Percentiles rank a stretch among this genome's conserved stretches.
phyloP scores from a whole-genome alignment of 2,797 vertebrate genomes.

The Cynodonichthys magdalenae region DNA sequence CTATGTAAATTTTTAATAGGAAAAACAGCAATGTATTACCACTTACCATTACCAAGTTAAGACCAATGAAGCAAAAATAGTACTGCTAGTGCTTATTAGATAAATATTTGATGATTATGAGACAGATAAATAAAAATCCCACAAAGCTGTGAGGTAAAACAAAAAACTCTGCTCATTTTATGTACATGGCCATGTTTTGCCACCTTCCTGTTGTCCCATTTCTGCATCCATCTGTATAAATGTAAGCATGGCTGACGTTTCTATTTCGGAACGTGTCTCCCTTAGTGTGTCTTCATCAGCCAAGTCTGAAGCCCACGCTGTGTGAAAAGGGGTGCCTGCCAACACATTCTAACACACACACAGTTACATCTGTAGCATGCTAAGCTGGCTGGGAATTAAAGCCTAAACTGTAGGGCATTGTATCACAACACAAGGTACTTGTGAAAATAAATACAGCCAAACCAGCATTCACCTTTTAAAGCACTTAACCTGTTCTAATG shows the following conservation, averaged over 20 bases:
- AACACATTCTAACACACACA: slow-evolving; percentile 56
- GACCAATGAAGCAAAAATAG: background rate
- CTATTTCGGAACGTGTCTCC: slow-evolving; percentile 66
- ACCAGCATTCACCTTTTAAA: slow-evolving; percentile 37
- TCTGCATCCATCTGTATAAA: slow-evolving; percentile 49
- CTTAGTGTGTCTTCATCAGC: slow-evolving; percentile 56
- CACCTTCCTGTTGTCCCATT: slow-evolving; percentile 29
- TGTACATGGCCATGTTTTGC: slow-evolving; percentile 20
- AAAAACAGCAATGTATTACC: too few relatives aligned
- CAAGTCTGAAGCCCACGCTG: slow-evolving; percentile 72
- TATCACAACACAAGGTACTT: slow-evolving; percentile 61
- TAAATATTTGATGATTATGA: slow-evolving; percentile 9
- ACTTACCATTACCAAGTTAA: too few relatives aligned
- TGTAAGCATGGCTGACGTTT: slow-evolving; percentile 56
- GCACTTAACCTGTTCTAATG: slow-evolving; percentile 11
- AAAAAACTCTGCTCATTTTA: slow-evolving; percentile 11
- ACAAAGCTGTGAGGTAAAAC: slow-evolving; percentile 11
- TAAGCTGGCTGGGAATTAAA: slow-evolving; percentile 52
- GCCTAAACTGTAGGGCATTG: slow-evolving; percentile 63
- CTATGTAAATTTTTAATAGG: too few relatives aligned
- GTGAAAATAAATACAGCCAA: slow-evolving; percentile 57
- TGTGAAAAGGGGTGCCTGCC: slow-evolving; percentile 57
- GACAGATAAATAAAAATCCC: slow-evolving; percentile 5
- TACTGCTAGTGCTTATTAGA: background rate
- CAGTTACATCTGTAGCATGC: slow-evolving; percentile 62